phyloP scores from a whole-genome alignment of 2,797 vertebrate genomes.

The Phoebastria nigripes region DNA sequence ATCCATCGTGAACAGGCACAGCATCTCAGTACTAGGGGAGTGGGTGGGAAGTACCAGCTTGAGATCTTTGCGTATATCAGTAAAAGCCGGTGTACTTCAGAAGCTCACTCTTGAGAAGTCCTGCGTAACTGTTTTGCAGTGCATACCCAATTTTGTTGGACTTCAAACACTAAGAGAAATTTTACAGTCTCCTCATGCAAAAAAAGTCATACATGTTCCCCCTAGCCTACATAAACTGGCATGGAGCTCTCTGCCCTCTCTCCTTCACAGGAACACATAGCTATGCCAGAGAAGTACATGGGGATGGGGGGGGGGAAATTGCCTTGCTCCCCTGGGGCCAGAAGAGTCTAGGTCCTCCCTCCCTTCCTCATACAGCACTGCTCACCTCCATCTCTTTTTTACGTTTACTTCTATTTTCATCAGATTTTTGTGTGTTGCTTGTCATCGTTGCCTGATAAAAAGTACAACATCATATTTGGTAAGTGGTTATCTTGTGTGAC shows the following conservation, averaged over 20 bases:
- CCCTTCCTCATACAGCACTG: not conserved
- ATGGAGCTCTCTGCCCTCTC: not conserved
- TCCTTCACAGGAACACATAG: too few relatives aligned
- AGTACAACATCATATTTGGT: not conserved
- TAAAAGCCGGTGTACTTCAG: not conserved
- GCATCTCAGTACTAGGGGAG: not conserved
- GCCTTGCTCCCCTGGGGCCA: not conserved
- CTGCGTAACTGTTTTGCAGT: rapidly evolving
- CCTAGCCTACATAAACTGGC: not conserved
- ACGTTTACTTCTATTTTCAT: constrained; percentile 33
- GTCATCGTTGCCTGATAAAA: constrained; percentile 16
- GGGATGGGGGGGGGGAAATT: not conserved
- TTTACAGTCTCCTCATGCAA: rapidly evolving
- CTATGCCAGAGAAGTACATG: not conserved
- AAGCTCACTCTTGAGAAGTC: rapidly evolving
- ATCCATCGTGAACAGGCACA: rapidly evolving
- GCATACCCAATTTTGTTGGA: rapidly evolving
- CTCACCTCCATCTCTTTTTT: constrained; percentile 64
- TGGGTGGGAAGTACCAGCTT: not conserved
- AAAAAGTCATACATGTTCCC: rapidly evolving
- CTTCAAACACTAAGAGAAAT: not conserved
- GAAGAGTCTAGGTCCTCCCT: not conserved
- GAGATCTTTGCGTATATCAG: not conserved
- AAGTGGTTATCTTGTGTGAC: not conserved
- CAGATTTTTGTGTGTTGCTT: not conserved